phyloP scores from a whole-genome alignment of 2,113 vertebrate species.

The Oostethus manadensis region DNA sequence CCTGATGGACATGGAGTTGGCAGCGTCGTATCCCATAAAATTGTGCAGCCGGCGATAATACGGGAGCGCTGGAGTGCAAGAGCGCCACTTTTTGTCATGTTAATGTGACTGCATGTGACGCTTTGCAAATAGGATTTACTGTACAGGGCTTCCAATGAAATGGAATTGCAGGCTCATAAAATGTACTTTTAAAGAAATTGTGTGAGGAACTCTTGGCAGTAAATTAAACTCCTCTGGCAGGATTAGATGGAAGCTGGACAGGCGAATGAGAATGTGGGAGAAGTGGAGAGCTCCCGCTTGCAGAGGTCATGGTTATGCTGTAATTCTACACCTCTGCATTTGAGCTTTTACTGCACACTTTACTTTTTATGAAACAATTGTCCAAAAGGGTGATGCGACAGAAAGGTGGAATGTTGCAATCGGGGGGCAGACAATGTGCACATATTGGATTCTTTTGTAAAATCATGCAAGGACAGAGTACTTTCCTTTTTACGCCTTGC shows the following conservation, averaged over 20 bases:
- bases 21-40: slow-evolving; percentile 54
- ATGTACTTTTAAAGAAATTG: slow-evolving; percentile 76
- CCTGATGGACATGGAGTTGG: slow-evolving; percentile 50
- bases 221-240: slow-evolving; percentile 73
- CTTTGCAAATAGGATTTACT: slow-evolving; percentile 75
- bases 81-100: slow-evolving; percentile 57
- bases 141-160: slow-evolving; percentile 64
- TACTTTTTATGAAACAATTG: slow-evolving; percentile 26
- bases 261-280: slow-evolving; percentile 44
- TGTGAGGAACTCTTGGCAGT: slow-evolving; percentile 69
- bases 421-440: not conserved
- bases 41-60: slow-evolving; percentile 62
- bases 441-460: slow-evolving; percentile 1
- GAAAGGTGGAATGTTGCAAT: not conserved
- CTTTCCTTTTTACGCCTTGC: slow-evolving; percentile 1
- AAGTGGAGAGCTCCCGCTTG: slow-evolving; percentile 25
- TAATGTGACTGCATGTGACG: slow-evolving; percentile 69
- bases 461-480: not conserved
- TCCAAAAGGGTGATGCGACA: not conserved
- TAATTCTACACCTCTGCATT: slow-evolving; percentile 35
- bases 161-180: slow-evolving; percentile 76
- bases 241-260: slow-evolving; percentile 58
- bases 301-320: slow-evolving; percentile 50
- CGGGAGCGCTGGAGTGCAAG: slow-evolving; percentile 3
- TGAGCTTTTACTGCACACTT: slow-evolving; percentile 30